phyloP scores from a whole-genome alignment of 2,888 invertebrate species.

The Agriopis leucophaearia region DNA sequence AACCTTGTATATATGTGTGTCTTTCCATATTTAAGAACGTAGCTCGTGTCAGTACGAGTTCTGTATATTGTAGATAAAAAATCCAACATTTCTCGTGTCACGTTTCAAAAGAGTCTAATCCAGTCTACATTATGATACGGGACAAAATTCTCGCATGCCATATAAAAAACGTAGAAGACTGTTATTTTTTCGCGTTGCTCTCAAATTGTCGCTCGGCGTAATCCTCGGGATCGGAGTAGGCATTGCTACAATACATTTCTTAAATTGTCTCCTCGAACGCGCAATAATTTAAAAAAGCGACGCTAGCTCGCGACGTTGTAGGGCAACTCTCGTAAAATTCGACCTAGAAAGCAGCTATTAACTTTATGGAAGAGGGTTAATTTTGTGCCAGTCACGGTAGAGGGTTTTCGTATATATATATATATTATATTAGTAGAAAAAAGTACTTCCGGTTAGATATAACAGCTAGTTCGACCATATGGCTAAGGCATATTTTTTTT shows the following conservation, averaged over 20 bases:
- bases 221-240: slow-evolving; percentile 68
- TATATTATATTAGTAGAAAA: background rate
- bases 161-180: slow-evolving; percentile 62
- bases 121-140: slow-evolving; percentile 10
- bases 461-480: background rate
- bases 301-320: slow-evolving; percentile 48
- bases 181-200: slow-evolving; percentile 68
- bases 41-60: background rate
- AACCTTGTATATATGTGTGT: background rate
- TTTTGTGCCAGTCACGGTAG: slow-evolving; percentile 16
- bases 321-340: slow-evolving; percentile 47
- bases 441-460: background rate
- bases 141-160: slow-evolving; percentile 13
- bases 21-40: background rate
- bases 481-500: background rate
- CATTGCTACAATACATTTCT: slow-evolving; percentile 72
- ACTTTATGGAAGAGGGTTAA: slow-evolving; percentile 34
- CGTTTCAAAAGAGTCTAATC: slow-evolving; percentile 20
- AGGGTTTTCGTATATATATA: background rate
- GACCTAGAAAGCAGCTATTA: slow-evolving; percentile 43
- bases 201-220: slow-evolving; percentile 65
- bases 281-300: slow-evolving; percentile 75
- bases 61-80: background rate
- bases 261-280: slow-evolving; percentile 78
- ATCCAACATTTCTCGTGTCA: slow-evolving; percentile 13